Percentiles rank a stretch among this genome's conserved stretches.
These are phyloP conservation scores for Chaetodon trifasciatus DNA, from an alignment of 2,797 vertebrate genomes.

Conservation along the genomic window DNA sequence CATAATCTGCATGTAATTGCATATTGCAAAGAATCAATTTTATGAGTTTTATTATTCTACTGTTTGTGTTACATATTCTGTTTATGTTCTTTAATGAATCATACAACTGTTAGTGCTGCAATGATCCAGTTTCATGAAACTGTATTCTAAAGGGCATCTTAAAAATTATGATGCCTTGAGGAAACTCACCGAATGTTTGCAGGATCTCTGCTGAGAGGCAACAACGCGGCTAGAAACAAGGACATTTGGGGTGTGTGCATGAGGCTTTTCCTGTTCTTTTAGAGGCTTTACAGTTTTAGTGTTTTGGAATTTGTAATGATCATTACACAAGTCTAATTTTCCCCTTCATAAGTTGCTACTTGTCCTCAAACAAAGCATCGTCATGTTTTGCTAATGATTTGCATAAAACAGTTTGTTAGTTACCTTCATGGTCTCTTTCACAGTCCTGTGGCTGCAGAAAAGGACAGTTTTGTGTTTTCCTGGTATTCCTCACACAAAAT, in stretches of 20 bases:
- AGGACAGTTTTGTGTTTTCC: not conserved
- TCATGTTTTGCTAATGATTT: constrained; percentile 30
- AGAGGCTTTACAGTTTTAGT: constrained; percentile 28
- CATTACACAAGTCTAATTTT: constrained; percentile 44
- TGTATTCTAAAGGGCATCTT: constrained; percentile 19
- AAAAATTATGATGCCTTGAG: constrained; percentile 17
- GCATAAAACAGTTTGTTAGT: constrained; percentile 36
- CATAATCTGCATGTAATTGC: not conserved
- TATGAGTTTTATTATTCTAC: constrained; percentile 4
- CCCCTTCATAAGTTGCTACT: constrained; percentile 37
- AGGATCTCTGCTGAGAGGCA: constrained; percentile 22
- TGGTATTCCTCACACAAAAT: not conserved
- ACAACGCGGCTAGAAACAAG: constrained; percentile 5
- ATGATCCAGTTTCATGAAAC: constrained; percentile 34
- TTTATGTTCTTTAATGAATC: constrained; percentile 18
- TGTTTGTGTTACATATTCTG: constrained; percentile 9
- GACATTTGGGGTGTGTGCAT: constrained; percentile 33
- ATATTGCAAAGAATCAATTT: constrained; percentile 11
- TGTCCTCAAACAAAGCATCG: constrained; percentile 31
- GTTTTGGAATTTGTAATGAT: constrained; percentile 32
- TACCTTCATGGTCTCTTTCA: constrained; percentile 10
- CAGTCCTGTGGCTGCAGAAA: not conserved
- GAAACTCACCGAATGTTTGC: constrained; percentile 22
- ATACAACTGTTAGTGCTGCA: constrained; percentile 5
- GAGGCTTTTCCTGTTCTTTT: not conserved